A percentile compares a stretch with the other conserved stretches of the same genome.
Evolutionary conservation across 2,888 invertebrate genomes (phyloP).

Genomic region (Maniola hyperantus): DNA sequence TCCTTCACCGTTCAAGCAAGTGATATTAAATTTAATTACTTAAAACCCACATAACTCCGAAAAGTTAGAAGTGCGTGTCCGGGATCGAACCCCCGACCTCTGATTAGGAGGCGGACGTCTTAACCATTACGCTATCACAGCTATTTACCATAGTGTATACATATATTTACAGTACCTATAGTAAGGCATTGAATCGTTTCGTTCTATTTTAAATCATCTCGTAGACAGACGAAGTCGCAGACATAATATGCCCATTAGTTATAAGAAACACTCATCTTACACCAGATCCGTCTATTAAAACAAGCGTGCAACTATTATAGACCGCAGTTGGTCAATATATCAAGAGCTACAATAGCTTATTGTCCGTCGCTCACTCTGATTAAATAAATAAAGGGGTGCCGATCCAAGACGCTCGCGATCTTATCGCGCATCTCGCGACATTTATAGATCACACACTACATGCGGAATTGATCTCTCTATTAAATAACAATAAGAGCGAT

Average conservation of each 20-base stretch:
- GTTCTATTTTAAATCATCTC: too few species aligned
- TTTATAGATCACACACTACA: constrained; percentile 56
- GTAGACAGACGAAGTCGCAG: too few species aligned
- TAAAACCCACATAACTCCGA: too few species aligned
- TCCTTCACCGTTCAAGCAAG: too few species aligned
- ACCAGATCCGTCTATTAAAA: constrained; percentile 52
- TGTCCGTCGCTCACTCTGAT: constrained; percentile 79
- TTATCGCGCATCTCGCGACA: constrained; percentile 68
- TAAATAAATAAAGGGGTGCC: constrained; percentile 80
- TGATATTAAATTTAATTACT: too few species aligned
- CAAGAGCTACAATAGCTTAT: constrained; percentile 79
- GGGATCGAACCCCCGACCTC: too few species aligned
- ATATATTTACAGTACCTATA: too few species aligned
- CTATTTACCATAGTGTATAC: too few species aligned
- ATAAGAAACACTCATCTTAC: constrained; percentile 36
- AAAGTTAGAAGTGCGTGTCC: too few species aligned
- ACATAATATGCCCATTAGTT: neutral
- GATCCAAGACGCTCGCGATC: constrained; percentile 70
- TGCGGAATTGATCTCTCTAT: constrained; percentile 58
- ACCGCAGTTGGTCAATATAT: constrained; percentile 68
- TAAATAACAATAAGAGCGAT: constrained; percentile 56
- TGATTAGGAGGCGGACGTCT: too few species aligned
- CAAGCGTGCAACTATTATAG: constrained; percentile 60
- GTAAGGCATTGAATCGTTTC: too few species aligned
- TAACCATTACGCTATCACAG: too few species aligned